Conservation (phyloP, 2,113 vertebrate genomes). For the Barnardius zonarius region DNA sequence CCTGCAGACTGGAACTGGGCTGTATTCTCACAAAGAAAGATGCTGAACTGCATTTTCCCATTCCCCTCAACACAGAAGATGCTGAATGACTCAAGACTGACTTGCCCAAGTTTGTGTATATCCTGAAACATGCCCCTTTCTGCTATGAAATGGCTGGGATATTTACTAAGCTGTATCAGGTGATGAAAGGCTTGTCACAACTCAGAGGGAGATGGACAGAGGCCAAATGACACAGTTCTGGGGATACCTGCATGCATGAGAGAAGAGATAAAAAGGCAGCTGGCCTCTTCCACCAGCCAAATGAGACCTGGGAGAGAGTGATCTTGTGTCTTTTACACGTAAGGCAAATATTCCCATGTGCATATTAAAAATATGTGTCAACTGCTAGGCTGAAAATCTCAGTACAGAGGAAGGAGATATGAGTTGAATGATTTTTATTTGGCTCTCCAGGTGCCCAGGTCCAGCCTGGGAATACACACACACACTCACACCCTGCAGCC, state of each 20-base stretch:
- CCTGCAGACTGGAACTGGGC: not conserved
- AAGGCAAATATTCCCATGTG: not conserved
- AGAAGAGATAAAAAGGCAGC: slow-evolving; percentile 6
- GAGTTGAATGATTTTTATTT: not conserved
- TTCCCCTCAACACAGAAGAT: not conserved
- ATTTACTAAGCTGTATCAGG: not conserved
- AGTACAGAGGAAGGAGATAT: not conserved
- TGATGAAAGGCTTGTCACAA: not conserved
- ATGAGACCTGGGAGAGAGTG: not conserved
- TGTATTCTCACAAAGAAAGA: not conserved
- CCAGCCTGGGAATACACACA: not conserved
- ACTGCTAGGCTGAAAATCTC: not conserved
- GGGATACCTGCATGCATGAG: fast-evolving
- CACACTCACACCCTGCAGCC: not conserved
- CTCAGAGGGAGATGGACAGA: not conserved
- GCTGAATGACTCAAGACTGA: not conserved
- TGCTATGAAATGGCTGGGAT: not conserved
- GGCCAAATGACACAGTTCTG: slow-evolving; percentile 29
- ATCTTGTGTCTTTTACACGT: not conserved
- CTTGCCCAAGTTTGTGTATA: not conserved
- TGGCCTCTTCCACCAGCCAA: not conserved
- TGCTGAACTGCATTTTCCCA: not conserved
- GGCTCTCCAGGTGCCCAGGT: not conserved
- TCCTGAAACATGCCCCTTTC: not conserved
- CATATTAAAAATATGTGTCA: not conserved